phyloP scores from a whole-genome alignment of 2,797 vertebrate species.

The Pangasius krempfi region DNA sequence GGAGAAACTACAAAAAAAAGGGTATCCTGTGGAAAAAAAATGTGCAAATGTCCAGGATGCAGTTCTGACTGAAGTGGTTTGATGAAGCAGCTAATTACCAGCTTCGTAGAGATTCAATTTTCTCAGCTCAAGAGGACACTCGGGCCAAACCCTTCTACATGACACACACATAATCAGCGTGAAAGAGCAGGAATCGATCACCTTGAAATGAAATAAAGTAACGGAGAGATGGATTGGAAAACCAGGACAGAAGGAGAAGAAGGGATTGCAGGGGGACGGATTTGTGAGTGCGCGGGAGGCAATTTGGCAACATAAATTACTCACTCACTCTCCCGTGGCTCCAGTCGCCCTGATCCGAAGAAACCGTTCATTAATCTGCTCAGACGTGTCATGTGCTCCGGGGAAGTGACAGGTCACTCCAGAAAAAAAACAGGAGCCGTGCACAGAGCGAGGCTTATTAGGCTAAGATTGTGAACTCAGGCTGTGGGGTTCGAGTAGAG shows the following conservation, averaged over 20 bases:
- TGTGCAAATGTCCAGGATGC: background rate
- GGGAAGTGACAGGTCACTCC: constrained; percentile 65
- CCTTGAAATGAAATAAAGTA: constrained; percentile 45
- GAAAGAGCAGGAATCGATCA: constrained; percentile 45
- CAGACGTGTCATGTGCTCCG: constrained; percentile 70
- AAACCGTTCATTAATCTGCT: constrained; percentile 72
- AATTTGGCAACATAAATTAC: constrained; percentile 68
- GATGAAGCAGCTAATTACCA: constrained; percentile 54
- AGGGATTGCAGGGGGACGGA: constrained; percentile 18
- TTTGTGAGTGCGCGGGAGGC: constrained; percentile 47
- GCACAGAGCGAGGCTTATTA: constrained; percentile 19
- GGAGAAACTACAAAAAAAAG: constrained; percentile 53
- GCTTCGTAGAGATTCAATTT: constrained; percentile 62
- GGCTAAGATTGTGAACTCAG: background rate
- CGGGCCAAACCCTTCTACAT: constrained; percentile 39
- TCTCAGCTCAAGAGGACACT: constrained; percentile 46
- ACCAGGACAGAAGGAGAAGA: constrained; percentile 13
- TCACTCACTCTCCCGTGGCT: constrained; percentile 58
- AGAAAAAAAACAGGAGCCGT: background rate
- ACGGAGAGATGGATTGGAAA: constrained; percentile 22
- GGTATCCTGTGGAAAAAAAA: background rate
- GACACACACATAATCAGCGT: constrained; percentile 51
- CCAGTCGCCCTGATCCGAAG: constrained; percentile 65
- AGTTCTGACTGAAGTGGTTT: constrained; percentile 24
- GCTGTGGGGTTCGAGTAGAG: constrained; percentile 27